phyloP scores from a whole-genome alignment of 1,140 invertebrate genomes.

The Calephelis nemesis region DNA sequence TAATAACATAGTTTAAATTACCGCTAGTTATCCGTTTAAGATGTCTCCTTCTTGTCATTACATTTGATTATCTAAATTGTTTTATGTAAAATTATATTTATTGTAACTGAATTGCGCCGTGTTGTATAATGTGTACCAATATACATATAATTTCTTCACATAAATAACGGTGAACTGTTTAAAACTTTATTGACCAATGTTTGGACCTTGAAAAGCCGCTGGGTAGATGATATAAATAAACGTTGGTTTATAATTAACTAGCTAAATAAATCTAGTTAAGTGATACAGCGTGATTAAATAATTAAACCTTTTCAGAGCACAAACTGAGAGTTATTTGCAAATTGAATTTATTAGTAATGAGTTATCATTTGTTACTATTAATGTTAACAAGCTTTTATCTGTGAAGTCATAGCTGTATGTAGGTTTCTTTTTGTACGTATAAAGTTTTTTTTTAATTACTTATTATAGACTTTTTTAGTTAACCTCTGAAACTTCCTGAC shows the following conservation, averaged over 20 bases:
- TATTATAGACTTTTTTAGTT: too few relatives aligned
- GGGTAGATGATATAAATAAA: conserved; percentile 24
- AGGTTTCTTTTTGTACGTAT: too few relatives aligned
- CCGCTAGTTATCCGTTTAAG: not conserved
- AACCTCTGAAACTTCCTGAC: too few relatives aligned
- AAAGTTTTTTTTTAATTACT: too few relatives aligned
- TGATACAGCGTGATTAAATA: conserved; percentile 19
- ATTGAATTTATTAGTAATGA: not conserved
- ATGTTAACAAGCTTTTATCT: too few relatives aligned
- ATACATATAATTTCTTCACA: conserved; percentile 15
- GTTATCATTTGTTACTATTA: not conserved
- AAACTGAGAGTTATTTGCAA: not conserved
- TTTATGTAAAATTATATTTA: conserved; percentile 6
- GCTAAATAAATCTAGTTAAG: conserved; percentile 10
- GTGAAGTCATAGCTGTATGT: too few relatives aligned
- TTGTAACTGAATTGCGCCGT: conserved; percentile 2
- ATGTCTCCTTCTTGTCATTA: conserved; percentile 7
- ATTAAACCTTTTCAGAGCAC: conserved; percentile 18
- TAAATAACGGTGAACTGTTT: conserved; percentile 23
- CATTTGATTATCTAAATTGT: conserved; percentile 2
- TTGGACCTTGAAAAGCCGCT: conserved; percentile 19
- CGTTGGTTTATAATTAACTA: conserved; percentile 18
- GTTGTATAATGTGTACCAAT: not conserved
- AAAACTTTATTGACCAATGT: conserved; percentile 19
- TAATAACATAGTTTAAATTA: not conserved